A percentile compares a stretch with the other conserved stretches of the same genome.
Conservation (phyloP, 2,888 invertebrate species). For the Lumbricus terrestris region DNA sequence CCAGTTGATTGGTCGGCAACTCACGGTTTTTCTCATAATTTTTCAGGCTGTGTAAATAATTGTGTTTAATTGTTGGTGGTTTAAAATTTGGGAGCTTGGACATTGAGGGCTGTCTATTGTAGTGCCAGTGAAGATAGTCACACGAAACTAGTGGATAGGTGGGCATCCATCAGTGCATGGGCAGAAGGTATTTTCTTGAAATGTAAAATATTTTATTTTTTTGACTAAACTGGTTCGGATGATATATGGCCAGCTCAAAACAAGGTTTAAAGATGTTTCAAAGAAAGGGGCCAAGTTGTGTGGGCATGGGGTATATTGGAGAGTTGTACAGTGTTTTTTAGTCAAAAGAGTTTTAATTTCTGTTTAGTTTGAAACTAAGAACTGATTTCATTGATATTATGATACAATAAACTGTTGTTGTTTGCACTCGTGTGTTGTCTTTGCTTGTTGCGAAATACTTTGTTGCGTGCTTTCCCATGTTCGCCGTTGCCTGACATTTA, state of each 20-base stretch:
- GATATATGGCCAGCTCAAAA: background rate
- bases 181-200: background rate
- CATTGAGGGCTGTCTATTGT: background rate
- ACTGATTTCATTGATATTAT: background rate
- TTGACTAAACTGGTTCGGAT: background rate
- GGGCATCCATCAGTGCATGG: background rate
- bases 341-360: background rate
- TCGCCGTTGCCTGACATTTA: background rate
- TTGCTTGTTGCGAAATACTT: background rate
- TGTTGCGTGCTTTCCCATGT: background rate
- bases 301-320: background rate
- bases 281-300: background rate
- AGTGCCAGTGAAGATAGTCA: background rate
- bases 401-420: constrained; percentile 3
- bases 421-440: background rate
- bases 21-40: background rate
- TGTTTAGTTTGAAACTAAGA: background rate
- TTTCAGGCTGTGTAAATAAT: background rate
- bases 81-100: background rate
- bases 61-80: background rate
- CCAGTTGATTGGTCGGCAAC: background rate
- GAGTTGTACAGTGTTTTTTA: background rate
- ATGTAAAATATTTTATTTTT: background rate
- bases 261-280: background rate
- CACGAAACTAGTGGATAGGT: background rate